Percentiles rank a stretch among this genome's conserved stretches.
These are phyloP conservation scores for Condylostylus longicornis DNA, from an alignment of 1,140 invertebrate species.

Conservation along the genomic window DNA sequence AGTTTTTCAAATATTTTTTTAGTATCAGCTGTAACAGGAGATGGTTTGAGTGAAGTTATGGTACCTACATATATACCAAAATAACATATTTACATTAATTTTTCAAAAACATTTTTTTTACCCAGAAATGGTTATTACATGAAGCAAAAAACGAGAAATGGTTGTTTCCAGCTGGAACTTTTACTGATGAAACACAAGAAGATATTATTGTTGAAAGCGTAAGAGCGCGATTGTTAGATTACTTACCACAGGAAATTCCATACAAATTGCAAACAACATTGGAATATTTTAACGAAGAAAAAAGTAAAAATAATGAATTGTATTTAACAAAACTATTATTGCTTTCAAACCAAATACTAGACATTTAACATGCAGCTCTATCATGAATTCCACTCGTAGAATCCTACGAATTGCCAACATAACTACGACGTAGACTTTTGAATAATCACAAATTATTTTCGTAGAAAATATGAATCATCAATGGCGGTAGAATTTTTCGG, in stretches of 20 bases:
- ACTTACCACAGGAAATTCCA: conserved; percentile 65
- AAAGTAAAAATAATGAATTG: too few relatives aligned
- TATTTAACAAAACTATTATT: too few relatives aligned
- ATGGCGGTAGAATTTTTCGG: too few relatives aligned
- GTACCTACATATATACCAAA: conserved; percentile 31
- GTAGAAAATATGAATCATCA: too few relatives aligned
- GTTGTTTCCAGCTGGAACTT: conserved; percentile 45
- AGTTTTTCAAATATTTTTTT: conserved; percentile 76
- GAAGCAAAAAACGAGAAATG: conserved; percentile 47
- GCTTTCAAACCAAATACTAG: too few relatives aligned
- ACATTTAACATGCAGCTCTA: too few relatives aligned
- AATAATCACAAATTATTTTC: too few relatives aligned
- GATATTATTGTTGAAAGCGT: conserved; percentile 54
- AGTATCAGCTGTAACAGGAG: conserved; percentile 64
- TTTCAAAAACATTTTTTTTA: conserved; percentile 20
- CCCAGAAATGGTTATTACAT: conserved; percentile 55
- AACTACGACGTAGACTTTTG: neutral
- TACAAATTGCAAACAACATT: conserved; percentile 51
- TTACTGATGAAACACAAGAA: conserved; percentile 55
- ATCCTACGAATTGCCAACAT: neutral
- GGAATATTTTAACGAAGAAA: conserved; percentile 47
- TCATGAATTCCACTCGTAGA: neutral
- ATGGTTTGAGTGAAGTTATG: conserved; percentile 59
- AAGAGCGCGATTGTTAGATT: conserved; percentile 62
- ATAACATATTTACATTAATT: conserved; percentile 1